These are phyloP conservation scores for Momotus momota DNA, from an alignment of 2,797 vertebrate species.

Conservation along the genomic window DNA sequence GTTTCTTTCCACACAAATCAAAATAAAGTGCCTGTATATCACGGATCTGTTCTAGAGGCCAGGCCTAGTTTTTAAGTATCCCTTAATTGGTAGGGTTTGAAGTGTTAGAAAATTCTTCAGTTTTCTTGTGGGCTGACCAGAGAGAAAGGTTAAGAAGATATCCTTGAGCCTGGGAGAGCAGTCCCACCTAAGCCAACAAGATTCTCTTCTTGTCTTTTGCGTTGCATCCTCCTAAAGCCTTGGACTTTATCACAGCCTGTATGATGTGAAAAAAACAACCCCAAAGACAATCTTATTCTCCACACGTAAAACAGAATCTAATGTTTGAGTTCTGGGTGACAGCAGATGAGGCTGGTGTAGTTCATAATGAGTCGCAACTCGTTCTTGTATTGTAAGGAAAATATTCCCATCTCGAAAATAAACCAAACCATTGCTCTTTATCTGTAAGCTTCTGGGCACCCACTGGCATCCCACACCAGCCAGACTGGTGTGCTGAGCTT, in stretches of 20 bases:
- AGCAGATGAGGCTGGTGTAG: neutral
- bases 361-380: neutral
- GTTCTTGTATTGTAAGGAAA: neutral
- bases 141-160: conserved; percentile 12
- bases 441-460: neutral
- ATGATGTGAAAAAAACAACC: neutral
- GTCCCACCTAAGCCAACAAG: conserved; percentile 26
- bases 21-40: neutral
- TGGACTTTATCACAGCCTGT: neutral
- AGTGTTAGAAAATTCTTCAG: neutral
- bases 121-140: neutral
- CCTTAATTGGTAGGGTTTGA: neutral
- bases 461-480: neutral
- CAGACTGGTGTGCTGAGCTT: neutral
- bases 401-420: neutral
- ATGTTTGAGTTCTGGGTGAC: neutral
- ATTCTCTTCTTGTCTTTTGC: conserved; percentile 34
- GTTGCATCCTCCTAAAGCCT: neutral
- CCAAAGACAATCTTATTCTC: neutral
- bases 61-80: neutral
- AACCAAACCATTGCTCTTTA: neutral
- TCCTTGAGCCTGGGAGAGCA: neutral
- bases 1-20: neutral
- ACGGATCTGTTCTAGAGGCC: neutral
- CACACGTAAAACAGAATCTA: neutral